Conservation (phyloP, 2,888 invertebrate genomes). For the Branchipolynoe longqiensis region DNA sequence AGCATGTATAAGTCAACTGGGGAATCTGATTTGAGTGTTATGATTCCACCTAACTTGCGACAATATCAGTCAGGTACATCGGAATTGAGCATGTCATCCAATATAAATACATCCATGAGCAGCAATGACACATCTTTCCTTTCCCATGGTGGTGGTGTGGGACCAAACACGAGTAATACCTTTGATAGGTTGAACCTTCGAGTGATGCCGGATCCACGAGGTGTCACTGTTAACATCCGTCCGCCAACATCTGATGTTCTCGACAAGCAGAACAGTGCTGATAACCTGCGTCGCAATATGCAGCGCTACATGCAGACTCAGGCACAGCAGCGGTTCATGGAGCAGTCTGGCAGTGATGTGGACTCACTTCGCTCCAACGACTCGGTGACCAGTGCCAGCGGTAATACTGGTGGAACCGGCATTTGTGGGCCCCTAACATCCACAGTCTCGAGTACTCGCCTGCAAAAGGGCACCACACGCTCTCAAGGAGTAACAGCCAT, state of each 20-base stretch:
- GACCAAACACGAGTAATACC: constrained; percentile 24
- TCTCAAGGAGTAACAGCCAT: constrained; percentile 22
- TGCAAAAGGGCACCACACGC: neutral
- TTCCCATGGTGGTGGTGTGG: neutral
- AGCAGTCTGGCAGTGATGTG: constrained; percentile 70
- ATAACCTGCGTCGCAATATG: constrained; percentile 79
- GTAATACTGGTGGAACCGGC: neutral
- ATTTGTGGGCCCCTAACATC: neutral
- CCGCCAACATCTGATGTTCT: constrained; percentile 19
- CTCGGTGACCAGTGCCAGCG: constrained; percentile 17
- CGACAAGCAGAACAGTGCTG: constrained; percentile 74
- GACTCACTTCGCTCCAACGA: constrained; percentile 69
- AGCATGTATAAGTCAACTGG: constrained; percentile 38
- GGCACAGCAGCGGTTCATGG: constrained; percentile 63
- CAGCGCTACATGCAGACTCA: constrained; percentile 75
- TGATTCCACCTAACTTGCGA: constrained; percentile 20
- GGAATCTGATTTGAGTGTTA: constrained; percentile 19
- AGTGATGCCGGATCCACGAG: constrained; percentile 86
- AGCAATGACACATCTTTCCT: constrained; percentile 35
- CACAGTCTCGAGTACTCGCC: neutral
- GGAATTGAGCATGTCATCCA: constrained; percentile 34
- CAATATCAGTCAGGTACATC: neutral
- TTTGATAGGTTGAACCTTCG: constrained; percentile 85
- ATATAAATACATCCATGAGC: constrained; percentile 46
- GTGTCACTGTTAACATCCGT: constrained; percentile 43